A percentile compares a stretch with the other conserved stretches of the same genome.
Conservation (phyloP, 1,140 invertebrate genomes). For the Manduca sexta region DNA sequence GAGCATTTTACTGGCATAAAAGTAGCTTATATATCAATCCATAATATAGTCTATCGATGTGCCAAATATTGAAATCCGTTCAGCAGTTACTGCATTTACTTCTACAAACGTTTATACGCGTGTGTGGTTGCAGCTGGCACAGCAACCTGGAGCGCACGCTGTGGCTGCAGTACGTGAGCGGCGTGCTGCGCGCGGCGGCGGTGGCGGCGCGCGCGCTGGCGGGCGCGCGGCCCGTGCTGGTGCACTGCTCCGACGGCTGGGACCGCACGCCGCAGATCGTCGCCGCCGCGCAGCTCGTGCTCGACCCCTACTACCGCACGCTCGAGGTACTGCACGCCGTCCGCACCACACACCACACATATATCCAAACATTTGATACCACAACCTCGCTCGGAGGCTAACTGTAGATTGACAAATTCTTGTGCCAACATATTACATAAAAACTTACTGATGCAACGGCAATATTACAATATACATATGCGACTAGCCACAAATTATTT, state of each 20-base stretch:
- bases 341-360: too few relatives aligned
- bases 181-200: conserved; percentile 85
- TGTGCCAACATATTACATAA: too few relatives aligned
- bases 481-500: too few relatives aligned
- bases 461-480: too few relatives aligned
- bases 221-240: conserved; percentile 91
- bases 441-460: too few relatives aligned
- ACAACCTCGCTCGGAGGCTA: too few relatives aligned
- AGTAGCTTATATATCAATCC: too few relatives aligned
- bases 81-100: not conserved
- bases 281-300: conserved; percentile 89
- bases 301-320: conserved; percentile 95
- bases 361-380: too few relatives aligned
- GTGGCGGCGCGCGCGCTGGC: conserved; percentile 86
- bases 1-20: too few relatives aligned
- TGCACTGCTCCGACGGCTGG: conserved; percentile 98
- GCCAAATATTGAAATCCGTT: too few relatives aligned
- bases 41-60: too few relatives aligned
- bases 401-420: too few relatives aligned
- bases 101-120: not conserved
- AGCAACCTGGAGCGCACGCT: conserved; percentile 89
- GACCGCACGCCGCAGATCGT: conserved; percentile 97
- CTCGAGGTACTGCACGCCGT: conserved; percentile 77
- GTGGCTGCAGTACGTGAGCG: conserved; percentile 93
- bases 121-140: conserved; percentile 81